Evolutionary conservation across 30 jellyfish, hydroid and myxozoan species (phyloP).

Genomic region (Turritopsis rubra): DNA sequence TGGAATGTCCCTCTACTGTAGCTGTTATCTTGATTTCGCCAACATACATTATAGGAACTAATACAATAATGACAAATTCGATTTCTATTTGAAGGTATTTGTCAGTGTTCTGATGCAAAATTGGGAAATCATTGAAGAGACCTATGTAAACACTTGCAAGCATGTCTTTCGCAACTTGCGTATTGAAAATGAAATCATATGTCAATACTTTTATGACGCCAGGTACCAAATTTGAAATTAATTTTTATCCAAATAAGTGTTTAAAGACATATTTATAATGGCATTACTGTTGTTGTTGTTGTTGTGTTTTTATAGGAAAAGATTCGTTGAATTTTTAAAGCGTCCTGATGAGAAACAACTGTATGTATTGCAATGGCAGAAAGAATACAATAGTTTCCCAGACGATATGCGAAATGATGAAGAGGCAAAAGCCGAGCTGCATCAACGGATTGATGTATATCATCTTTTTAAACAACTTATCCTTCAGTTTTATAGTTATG

Average conservation of each 20-base stretch:
- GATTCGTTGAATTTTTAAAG: constrained; percentile 60
- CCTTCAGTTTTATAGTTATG: too few species aligned
- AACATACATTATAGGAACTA: too few species aligned
- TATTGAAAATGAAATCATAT: constrained; percentile 40
- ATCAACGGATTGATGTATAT: constrained; percentile 78
- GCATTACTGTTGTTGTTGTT: neutral
- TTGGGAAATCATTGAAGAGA: constrained; percentile 59
- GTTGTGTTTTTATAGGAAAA: constrained; percentile 36
- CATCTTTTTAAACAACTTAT: too few species aligned
- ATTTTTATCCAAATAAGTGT: neutral
- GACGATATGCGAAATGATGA: constrained; percentile 89
- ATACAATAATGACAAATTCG: too few species aligned
- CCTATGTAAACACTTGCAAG: constrained; percentile 48
- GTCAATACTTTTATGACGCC: constrained; percentile 59
- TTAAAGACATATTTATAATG: too few species aligned
- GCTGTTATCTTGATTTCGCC: too few species aligned
- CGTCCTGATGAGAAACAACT: constrained; percentile 89
- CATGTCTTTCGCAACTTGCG: constrained; percentile 60
- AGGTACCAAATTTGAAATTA: constrained; percentile 35
- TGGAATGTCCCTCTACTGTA: too few species aligned
- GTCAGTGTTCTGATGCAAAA: constrained; percentile 54
- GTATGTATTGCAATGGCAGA: constrained; percentile 75
- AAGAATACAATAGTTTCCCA: constrained; percentile 75
- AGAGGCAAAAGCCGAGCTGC: constrained; percentile 84
- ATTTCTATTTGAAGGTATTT: constrained; percentile 44